Conservation (phyloP, 1,140 invertebrate species). For the Drosophila fuyamai region DNA sequence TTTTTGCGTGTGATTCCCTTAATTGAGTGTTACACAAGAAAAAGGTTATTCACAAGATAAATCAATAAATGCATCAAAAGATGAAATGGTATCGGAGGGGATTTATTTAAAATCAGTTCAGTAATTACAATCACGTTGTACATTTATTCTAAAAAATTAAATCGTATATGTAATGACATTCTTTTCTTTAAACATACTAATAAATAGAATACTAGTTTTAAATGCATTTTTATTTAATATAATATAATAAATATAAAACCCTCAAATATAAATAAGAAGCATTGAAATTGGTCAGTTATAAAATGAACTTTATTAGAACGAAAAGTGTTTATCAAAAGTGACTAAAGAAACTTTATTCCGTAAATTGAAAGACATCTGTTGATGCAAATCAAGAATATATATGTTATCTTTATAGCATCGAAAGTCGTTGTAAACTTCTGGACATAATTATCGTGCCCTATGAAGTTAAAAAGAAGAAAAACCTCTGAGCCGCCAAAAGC, state of each 20-base stretch:
- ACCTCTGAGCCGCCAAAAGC: constrained; percentile 47
- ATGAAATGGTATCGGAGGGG: neutral
- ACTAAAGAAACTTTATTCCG: neutral
- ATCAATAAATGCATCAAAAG: neutral
- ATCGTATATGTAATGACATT: no score
- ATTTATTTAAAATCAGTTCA: neutral
- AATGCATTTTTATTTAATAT: no score
- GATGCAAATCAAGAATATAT: neutral
- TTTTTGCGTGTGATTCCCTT: neutral
- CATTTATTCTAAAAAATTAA: no score
- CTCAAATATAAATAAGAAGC: neutral
- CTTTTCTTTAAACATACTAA: no score
- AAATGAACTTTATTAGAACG: neutral
- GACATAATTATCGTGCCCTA: constrained; percentile 9
- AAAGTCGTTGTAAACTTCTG: constrained; percentile 1
- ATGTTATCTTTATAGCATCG: neutral
- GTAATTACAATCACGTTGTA: neutral
- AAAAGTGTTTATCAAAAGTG: neutral
- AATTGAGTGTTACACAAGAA: neutral
- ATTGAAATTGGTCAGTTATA: neutral
- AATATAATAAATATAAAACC: no score
- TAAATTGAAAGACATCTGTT: neutral
- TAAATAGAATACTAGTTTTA: no score
- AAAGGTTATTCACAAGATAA: neutral
- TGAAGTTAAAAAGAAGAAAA: constrained; percentile 5